These are phyloP conservation scores for Drosophila saltans DNA, from an alignment of 1,140 invertebrate genomes.

Conservation along the genomic window DNA sequence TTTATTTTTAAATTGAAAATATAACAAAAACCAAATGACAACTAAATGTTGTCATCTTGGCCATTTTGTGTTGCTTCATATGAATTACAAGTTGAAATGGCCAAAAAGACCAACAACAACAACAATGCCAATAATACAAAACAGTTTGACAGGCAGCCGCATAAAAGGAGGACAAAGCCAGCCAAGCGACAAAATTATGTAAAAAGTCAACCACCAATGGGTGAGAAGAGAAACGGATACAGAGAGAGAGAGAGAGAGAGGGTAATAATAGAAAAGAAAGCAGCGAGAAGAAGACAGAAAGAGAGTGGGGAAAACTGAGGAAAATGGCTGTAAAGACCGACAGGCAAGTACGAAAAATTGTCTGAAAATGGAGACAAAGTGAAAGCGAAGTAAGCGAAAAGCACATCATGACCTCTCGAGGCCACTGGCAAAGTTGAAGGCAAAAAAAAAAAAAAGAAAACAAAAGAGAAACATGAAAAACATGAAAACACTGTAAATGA, in stretches of 20 bases:
- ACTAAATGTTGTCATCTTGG: constrained; percentile 65
- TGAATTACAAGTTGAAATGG: constrained; percentile 72
- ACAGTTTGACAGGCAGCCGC: constrained; percentile 41
- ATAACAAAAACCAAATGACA: constrained; percentile 11
- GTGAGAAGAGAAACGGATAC: constrained; percentile 5
- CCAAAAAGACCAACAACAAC: constrained; percentile 16
- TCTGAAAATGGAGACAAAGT: constrained; percentile 65
- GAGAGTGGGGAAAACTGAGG: not conserved
- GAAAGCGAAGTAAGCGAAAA: constrained; percentile 53
- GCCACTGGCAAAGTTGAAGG: constrained; percentile 57
- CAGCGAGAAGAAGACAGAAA: no score
- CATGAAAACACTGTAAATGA: constrained; percentile 60
- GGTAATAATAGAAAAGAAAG: no score
- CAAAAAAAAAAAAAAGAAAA: constrained; percentile 30
- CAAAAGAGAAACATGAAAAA: constrained; percentile 29
- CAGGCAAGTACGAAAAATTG: constrained; percentile 48
- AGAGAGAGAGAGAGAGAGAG: not conserved
- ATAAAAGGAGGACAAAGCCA: constrained; percentile 65
- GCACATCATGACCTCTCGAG: constrained; percentile 60
- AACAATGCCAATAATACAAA: constrained; percentile 40
- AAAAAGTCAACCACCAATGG: constrained; percentile 73
- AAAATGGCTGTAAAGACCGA: constrained; percentile 4
- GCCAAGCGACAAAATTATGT: constrained; percentile 77
- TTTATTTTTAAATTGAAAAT: constrained; percentile 8
- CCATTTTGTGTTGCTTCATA: constrained; percentile 73